Conservation (phyloP, 2,888 invertebrate genomes). For the Hemaris fuciformis region DNA sequence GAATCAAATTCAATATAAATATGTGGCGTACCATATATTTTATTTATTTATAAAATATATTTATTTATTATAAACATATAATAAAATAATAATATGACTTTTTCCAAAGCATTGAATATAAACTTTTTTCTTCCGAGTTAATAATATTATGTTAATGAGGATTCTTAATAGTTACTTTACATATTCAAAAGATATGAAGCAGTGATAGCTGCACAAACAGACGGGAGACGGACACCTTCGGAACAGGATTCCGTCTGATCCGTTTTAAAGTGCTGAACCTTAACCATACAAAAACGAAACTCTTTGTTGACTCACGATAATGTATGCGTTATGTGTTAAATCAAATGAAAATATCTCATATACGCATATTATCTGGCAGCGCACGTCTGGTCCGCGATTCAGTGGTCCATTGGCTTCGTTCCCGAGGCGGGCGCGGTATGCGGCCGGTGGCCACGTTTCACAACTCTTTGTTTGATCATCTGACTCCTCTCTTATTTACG, state of each 20-base stretch:
- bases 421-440: conserved; percentile 62
- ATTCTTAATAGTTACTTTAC: too few relatives aligned
- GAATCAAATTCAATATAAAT: too few relatives aligned
- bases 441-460: conserved; percentile 65
- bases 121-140: too few relatives aligned
- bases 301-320: conserved; percentile 25
- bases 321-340: conserved; percentile 18
- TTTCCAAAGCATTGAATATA: too few relatives aligned
- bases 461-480: conserved; percentile 72
- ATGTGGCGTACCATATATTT: too few relatives aligned
- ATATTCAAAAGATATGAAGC: too few relatives aligned
- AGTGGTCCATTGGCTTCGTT: conserved; percentile 70
- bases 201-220: background rate
- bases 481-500: conserved; percentile 63
- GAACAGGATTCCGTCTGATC: background rate
- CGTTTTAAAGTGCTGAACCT: background rate
- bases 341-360: conserved; percentile 51
- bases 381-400: conserved; percentile 47
- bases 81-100: too few relatives aligned
- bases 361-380: conserved; percentile 42
- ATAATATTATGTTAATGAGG: too few relatives aligned
- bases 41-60: too few relatives aligned
- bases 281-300: conserved; percentile 18
- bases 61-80: too few relatives aligned
- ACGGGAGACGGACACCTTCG: background rate